Evolutionary conservation across 2,113 vertebrate species (phyloP).

Genomic region (Gavia stellata): DNA sequence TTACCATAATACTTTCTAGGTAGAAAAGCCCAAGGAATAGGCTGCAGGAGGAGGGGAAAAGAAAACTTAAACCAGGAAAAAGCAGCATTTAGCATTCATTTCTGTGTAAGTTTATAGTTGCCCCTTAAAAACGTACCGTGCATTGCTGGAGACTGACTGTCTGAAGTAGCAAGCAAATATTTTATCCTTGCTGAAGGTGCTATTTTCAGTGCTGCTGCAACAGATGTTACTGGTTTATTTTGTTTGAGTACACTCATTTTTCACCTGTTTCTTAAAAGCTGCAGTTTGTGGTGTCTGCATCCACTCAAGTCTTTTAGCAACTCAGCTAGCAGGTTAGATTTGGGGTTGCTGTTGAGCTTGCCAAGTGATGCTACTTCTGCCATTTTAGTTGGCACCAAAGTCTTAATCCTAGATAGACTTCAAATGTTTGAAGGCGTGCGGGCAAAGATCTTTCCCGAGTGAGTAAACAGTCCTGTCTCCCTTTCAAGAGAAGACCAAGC

Average conservation of each 20-base stretch:
- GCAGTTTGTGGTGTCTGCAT: fast-evolving
- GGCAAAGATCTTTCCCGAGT: neutral
- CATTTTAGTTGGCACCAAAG: neutral
- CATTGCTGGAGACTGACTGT: neutral
- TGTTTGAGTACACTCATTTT: neutral
- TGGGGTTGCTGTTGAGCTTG: neutral
- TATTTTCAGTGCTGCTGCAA: neutral
- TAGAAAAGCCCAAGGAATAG: neutral
- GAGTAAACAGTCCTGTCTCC: neutral
- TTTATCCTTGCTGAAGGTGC: neutral
- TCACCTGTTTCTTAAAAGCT: neutral
- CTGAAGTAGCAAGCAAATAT: neutral
- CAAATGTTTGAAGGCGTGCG: fast-evolving
- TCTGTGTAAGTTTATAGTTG: neutral
- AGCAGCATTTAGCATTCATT: neutral
- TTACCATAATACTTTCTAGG: neutral
- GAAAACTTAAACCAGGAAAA: neutral
- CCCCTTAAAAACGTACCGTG: neutral
- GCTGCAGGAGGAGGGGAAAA: neutral
- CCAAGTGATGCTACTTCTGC: neutral
- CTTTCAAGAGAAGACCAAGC: neutral
- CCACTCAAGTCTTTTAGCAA: fast-evolving
- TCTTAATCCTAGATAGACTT: neutral
- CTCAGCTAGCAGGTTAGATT: neutral
- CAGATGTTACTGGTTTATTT: neutral